Evolutionary conservation across 2,797 vertebrate species (phyloP).

Genomic region (Fistularia tabacaria): DNA sequence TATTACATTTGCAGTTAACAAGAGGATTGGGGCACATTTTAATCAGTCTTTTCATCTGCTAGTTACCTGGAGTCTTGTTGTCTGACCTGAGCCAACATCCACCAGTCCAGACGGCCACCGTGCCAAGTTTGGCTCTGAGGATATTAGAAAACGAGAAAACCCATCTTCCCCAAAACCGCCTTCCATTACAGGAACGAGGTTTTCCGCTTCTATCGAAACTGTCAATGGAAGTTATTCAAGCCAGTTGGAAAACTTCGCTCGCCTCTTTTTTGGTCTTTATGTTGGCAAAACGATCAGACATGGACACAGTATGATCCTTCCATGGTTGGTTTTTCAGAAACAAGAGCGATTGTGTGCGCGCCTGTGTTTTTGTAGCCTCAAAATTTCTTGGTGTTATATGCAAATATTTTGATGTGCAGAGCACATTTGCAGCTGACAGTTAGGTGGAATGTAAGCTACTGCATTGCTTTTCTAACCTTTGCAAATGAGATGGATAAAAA

Average conservation of each 20-base stretch:
- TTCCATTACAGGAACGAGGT: slow-evolving; percentile 56
- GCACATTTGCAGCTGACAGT: slow-evolving; percentile 33
- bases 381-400: slow-evolving; percentile 23
- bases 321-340: slow-evolving; percentile 34
- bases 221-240: slow-evolving; percentile 62
- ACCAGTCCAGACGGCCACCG: slow-evolving; percentile 30
- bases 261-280: slow-evolving; percentile 44
- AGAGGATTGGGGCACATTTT: slow-evolving; percentile 35
- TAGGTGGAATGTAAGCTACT: slow-evolving; percentile 42
- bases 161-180: slow-evolving; percentile 44
- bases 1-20: slow-evolving; percentile 22
- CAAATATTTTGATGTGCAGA: slow-evolving; percentile 29
- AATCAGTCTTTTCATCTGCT: slow-evolving; percentile 40
- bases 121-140: slow-evolving; percentile 56
- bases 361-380: slow-evolving; percentile 20
- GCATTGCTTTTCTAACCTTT: slow-evolving; percentile 32
- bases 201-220: slow-evolving; percentile 54
- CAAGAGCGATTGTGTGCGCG: slow-evolving; percentile 10
- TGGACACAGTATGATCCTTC: slow-evolving; percentile 35
- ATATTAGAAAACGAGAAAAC: slow-evolving; percentile 51
- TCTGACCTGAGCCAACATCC: slow-evolving; percentile 17
- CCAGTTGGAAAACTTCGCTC: slow-evolving; percentile 52
- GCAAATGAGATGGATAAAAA: slow-evolving; percentile 26
- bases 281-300: slow-evolving; percentile 46
- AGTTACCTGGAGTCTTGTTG: slow-evolving; percentile 43